These are phyloP conservation scores for Ormyrus thymus DNA, from an alignment of 2,888 invertebrate species.

Conservation along the genomic window DNA sequence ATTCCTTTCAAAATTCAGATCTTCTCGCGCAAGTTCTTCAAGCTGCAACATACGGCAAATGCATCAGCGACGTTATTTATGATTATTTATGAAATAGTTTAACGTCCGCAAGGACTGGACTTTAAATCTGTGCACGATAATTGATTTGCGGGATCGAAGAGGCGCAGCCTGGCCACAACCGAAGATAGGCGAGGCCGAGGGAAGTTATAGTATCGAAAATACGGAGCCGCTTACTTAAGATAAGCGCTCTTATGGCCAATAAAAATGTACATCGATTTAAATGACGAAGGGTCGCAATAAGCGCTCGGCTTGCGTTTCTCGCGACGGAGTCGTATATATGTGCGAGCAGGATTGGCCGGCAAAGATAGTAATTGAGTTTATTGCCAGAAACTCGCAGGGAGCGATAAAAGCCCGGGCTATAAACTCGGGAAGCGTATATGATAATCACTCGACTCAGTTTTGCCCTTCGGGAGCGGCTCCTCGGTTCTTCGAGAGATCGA, in stretches of 20 bases:
- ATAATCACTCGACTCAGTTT: constrained; percentile 14
- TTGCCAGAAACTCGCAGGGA: constrained; percentile 32
- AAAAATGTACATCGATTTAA: neutral
- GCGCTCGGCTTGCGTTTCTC: neutral
- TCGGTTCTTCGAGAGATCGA: constrained; percentile 8
- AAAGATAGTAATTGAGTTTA: constrained; percentile 35
- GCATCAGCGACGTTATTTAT: too few species aligned
- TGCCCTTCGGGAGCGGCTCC: too few species aligned
- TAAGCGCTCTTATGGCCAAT: neutral
- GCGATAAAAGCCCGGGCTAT: constrained; percentile 27
- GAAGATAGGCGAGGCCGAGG: too few species aligned
- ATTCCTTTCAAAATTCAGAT: too few species aligned
- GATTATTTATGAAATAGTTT: too few species aligned
- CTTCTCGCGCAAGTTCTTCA: too few species aligned
- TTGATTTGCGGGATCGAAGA: too few species aligned
- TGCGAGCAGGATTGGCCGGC: constrained; percentile 19
- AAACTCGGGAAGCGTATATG: constrained; percentile 37
- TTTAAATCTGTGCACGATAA: too few species aligned
- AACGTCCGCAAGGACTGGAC: too few species aligned
- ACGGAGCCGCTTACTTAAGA: neutral
- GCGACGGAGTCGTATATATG: constrained; percentile 30
- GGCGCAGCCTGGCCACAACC: too few species aligned
- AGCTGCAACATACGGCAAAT: too few species aligned
- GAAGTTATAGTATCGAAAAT: neutral
- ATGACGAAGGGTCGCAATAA: constrained; percentile 22